These are phyloP conservation scores for Dasypogon diadema DNA, from an alignment of 2,888 invertebrate species.

Conservation along the genomic window DNA sequence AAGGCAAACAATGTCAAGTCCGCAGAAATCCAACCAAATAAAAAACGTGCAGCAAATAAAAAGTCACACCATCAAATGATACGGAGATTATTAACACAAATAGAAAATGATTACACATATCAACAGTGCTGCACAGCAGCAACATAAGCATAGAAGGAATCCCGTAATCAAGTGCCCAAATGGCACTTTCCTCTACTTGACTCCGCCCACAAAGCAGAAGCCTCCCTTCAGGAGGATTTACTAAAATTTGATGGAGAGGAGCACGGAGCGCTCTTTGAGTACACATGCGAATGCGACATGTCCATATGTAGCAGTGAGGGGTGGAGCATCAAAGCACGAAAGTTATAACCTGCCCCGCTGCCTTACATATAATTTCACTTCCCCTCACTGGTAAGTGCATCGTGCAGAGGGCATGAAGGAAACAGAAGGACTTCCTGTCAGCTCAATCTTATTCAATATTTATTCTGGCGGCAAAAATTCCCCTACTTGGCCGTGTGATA, in stretches of 20 bases:
- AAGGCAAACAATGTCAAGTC: conserved; percentile 48
- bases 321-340: too few species aligned
- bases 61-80: conserved; percentile 53
- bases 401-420: not conserved
- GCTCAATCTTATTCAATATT: not conserved
- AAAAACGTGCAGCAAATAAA: conserved; percentile 49
- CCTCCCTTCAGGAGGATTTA: too few species aligned
- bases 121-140: conserved; percentile 51
- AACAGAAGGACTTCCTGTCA: not conserved
- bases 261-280: too few species aligned
- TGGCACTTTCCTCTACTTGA: conserved; percentile 6
- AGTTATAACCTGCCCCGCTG: too few species aligned
- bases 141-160: conserved; percentile 13
- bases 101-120: conserved; percentile 54
- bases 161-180: conserved; percentile 23
- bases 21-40: conserved; percentile 41
- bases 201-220: conserved; percentile 25
- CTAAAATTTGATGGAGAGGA: too few species aligned
- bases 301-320: too few species aligned
- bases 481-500: not conserved
- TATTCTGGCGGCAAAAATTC: not conserved
- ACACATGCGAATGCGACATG: too few species aligned
- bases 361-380: not conserved
- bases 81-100: conserved; percentile 55
- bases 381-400: not conserved